These are phyloP conservation scores for Leptopilina syphax DNA, from an alignment of 2,888 invertebrate genomes.

Conservation along the genomic window DNA sequence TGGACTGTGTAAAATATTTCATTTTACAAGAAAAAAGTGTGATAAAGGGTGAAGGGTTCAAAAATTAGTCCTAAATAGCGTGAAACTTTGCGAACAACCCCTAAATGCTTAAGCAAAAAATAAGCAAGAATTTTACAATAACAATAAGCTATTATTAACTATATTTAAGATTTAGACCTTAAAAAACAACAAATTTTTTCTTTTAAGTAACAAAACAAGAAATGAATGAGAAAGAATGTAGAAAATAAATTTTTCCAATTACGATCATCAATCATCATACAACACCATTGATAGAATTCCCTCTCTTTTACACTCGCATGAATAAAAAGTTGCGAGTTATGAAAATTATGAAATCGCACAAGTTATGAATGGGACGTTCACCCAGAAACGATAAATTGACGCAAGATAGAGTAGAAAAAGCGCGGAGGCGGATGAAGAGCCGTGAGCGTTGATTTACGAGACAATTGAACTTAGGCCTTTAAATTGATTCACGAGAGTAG, in stretches of 20 bases:
- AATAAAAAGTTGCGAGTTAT: constrained; percentile 24
- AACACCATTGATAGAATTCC: constrained; percentile 24
- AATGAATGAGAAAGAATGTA: no score
- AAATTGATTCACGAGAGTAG: constrained; percentile 39
- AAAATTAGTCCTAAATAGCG: no score
- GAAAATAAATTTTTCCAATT: neutral
- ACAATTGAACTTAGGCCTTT: constrained; percentile 40
- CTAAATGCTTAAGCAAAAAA: no score
- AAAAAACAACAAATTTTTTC: no score
- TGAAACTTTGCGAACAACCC: no score
- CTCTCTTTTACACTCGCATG: neutral
- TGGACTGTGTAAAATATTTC: no score
- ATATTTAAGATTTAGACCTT: no score
- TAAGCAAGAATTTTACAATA: no score
- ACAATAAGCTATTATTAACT: no score
- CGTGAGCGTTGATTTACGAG: constrained; percentile 38
- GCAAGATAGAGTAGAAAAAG: constrained; percentile 29
- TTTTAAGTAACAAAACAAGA: no score
- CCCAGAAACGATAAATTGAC: constrained; percentile 41
- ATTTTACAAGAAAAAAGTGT: no score
- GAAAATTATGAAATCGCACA: constrained; percentile 39
- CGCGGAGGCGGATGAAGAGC: constrained; percentile 37
- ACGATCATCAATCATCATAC: neutral
- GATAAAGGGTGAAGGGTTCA: no score
- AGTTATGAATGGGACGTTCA: constrained; percentile 41